Percentiles rank a stretch among this genome's conserved stretches.
Conservation (phyloP, 30 jellyfish, hydroid and myxozoan genomes). For the Cassiopea andromeda region DNA sequence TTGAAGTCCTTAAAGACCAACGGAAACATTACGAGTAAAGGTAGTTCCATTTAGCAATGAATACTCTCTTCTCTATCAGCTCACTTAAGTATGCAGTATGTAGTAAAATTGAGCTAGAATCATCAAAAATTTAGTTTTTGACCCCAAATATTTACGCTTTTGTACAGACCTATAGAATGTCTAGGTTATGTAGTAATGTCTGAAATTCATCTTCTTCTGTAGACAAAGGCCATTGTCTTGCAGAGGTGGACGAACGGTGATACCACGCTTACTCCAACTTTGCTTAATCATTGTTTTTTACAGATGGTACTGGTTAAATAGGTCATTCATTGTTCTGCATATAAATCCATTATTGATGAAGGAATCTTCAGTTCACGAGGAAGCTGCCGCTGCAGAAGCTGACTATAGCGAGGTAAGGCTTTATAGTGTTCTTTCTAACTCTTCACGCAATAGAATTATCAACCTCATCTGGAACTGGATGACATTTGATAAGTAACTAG, state of each 20-base stretch:
- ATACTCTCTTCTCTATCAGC: too few relatives aligned
- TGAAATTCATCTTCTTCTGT: neutral
- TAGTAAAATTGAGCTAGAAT: too few relatives aligned
- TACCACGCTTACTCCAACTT: neutral
- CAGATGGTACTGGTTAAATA: neutral
- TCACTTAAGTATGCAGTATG: too few relatives aligned
- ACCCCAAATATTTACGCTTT: too few relatives aligned
- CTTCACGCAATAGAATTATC: too few relatives aligned
- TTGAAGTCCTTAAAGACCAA: too few relatives aligned
- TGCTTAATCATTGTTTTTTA: neutral
- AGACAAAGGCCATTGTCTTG: neutral
- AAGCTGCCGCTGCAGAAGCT: neutral
- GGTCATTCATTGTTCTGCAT: neutral
- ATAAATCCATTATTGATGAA: slow-evolving; percentile 16
- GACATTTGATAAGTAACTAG: too few relatives aligned
- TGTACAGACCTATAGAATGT: neutral
- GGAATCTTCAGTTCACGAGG: neutral
- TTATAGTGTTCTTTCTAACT: neutral
- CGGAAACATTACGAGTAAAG: too few relatives aligned
- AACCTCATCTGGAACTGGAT: too few relatives aligned
- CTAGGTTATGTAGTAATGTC: neutral
- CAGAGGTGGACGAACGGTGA: neutral
- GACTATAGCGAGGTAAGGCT: neutral
- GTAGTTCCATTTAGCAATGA: too few relatives aligned
- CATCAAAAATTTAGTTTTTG: too few relatives aligned